Evolutionary conservation across 2,888 invertebrate species (phyloP), one percentile per base, ranked within the genome.

Genomic region (Lamellibrachia columna): DNA sequence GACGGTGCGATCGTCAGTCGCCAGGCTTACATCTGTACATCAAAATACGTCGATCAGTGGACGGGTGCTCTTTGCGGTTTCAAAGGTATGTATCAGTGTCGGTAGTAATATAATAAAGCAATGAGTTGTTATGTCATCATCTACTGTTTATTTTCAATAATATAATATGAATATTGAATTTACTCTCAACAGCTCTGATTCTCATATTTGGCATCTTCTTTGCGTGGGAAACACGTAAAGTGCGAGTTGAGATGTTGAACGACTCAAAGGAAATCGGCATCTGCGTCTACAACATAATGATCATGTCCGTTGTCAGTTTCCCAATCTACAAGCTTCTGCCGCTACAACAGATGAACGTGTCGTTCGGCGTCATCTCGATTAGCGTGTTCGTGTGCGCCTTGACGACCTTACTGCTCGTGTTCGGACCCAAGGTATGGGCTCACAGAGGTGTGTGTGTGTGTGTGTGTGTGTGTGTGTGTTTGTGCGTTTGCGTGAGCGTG

Each of bases 141-240:
- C 22, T 92, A 55, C 15, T 52, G 40, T 40, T 0, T 40, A 40
- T 40, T 40, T 40, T 40, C 40, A 40, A 40, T 40, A 40, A 40
- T 40, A 40, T 40, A 40, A 40, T 53, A 3, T 90, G 52, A 53
- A 52, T 58, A 15, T 58, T 40, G 15, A 53, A 6, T n/a, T 55
- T 90, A 60, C 22, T 90, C 40, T 40, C 53, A 91, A 22, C 53
- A 93, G 93, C 90, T 15, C 60, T 93, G 60, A 28, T 93, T 15
- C 58, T 93, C 52, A 93, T 93, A 11, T 93, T 93, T 75, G 93
- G 93, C 28, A 93, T 93, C 15, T 93, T 93, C 90, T 93, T 93
- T 55, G 93, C 93, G n/a, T 93, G 93, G 93, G 93, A 93, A 90
- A 93, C 93, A 22, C 92, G 93, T 2, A 93, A 93, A 75, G 93